Evolutionary conservation across 2,113 vertebrate genomes (phyloP), one percentile per base, ranked within the genome.

Genomic region (Campylorhamphus procurvoides): DNA sequence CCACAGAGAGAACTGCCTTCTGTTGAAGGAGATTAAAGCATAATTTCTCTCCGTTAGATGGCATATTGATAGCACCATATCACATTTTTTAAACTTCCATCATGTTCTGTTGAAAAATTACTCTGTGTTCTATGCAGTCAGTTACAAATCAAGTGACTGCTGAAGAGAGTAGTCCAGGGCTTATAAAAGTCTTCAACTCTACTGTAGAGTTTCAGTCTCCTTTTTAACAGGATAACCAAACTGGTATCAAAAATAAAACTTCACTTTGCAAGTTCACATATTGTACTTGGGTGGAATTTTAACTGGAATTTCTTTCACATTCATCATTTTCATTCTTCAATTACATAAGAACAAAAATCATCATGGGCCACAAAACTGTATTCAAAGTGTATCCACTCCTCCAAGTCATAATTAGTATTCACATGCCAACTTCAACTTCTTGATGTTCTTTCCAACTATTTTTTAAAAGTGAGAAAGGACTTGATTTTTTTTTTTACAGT

Each of bases 31-130:
- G 76, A 95, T 68, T 90, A 93, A 90, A 93, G 63, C 44, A 84
- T 44, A 77, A 85, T 92, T 49, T 90, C 62, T 75, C 93, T 77
- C 86, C 84, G 60, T 33, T 74, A 90, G 97, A 94, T 71, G 87
- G 63, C 92, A 95, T 37, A 92, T 68, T 59, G 59, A 88, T 59
- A 94, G 56, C 18, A 59, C 8, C 12, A 20, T 27, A 63, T 74
- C 52, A 39, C 72, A 42, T 95, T 90, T 86, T 85, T 76, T 39
- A 80, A 84, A 35, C 58, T 60, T 78, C 42, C 22, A 81, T 31
- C 35, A 50, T 29, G 35, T 33, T 42, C 56, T 66, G 11, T 9
- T 86, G 55, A 86, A 77, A 83, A 68, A 40, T 58, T n/a, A 66
- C 33, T 69, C 14, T 2, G 3, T 62, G 10, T 56, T 89, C 63